These are phyloP conservation scores for Drosophila kambysellisi DNA, from an alignment of 2,888 invertebrate genomes.

Conservation along the genomic window DNA sequence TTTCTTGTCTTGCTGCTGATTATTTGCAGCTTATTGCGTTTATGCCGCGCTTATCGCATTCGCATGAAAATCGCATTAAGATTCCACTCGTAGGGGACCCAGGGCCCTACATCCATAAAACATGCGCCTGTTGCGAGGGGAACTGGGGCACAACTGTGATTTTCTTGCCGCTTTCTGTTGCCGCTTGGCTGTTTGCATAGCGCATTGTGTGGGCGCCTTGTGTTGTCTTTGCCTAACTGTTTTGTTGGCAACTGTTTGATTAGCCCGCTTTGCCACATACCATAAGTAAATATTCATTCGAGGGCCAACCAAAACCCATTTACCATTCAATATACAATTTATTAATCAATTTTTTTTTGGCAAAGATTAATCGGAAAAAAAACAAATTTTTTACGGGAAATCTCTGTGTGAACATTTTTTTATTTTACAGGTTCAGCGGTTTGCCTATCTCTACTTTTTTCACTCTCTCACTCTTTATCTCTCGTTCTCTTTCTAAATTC, in stretches of 20 bases:
- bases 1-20: slow-evolving; percentile 65
- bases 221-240: slow-evolving; percentile 48
- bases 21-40: slow-evolving; percentile 77
- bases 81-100: neutral
- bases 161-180: slow-evolving; percentile 18
- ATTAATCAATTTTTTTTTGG: too few relatives aligned
- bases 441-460: neutral
- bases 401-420: neutral
- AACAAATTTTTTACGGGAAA: too few relatives aligned
- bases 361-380: neutral
- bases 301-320: slow-evolving; percentile 11
- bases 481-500: neutral
- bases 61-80: slow-evolving; percentile 75
- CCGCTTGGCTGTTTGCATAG: slow-evolving; percentile 41
- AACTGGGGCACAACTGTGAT: slow-evolving; percentile 34
- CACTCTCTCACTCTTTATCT: neutral
- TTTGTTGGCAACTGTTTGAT: slow-evolving; percentile 62
- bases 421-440: neutral
- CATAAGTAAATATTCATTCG: slow-evolving; percentile 39
- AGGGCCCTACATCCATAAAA: slow-evolving; percentile 21
- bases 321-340: neutral
- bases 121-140: slow-evolving; percentile 13
- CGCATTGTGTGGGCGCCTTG: slow-evolving; percentile 44
- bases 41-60: slow-evolving; percentile 76
- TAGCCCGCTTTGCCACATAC: slow-evolving; percentile 57